Evolutionary conservation across 2,888 invertebrate genomes (phyloP).

Genomic region (Tinea semifulvella): DNA sequence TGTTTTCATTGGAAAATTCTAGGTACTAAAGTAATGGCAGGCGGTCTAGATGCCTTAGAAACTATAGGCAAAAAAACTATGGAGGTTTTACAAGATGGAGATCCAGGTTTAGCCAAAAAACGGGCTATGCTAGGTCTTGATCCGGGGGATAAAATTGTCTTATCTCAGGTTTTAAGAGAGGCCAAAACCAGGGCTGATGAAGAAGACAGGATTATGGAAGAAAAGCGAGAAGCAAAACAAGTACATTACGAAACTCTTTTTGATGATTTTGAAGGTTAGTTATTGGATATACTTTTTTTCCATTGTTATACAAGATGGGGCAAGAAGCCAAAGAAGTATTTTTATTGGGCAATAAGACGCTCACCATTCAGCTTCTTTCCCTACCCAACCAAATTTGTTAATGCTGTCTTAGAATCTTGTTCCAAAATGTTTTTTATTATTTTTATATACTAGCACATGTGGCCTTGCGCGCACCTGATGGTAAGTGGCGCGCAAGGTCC

Average conservation of each 20-base stretch:
- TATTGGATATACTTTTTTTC: neutral
- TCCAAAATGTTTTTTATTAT: too few species aligned
- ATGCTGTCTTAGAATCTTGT: too few species aligned
- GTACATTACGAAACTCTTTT: conserved; percentile 81
- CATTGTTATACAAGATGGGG: too few species aligned
- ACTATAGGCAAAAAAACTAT: conserved; percentile 95
- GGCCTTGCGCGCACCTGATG: too few species aligned
- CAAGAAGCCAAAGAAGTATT: too few species aligned
- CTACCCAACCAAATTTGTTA: neutral
- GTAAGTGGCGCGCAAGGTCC: too few species aligned
- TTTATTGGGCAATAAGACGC: too few species aligned
- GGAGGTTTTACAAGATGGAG: conserved; percentile 91
- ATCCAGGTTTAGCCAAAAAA: conserved; percentile 86
- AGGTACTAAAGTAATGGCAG: conserved; percentile 78
- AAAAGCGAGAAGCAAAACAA: conserved; percentile 58
- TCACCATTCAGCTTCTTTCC: too few species aligned
- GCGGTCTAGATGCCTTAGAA: conserved; percentile 88
- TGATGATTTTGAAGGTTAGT: conserved; percentile 83
- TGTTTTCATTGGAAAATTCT: conserved; percentile 21
- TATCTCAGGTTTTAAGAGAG: conserved; percentile 72
- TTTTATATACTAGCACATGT: too few species aligned
- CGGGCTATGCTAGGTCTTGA: conserved; percentile 71
- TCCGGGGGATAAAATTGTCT: conserved; percentile 66
- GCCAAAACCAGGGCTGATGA: conserved; percentile 75
- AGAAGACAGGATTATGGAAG: conserved; percentile 59